phyloP scores from a whole-genome alignment of 1,140 invertebrate genomes.

The Cyphomyrmex costatus region DNA sequence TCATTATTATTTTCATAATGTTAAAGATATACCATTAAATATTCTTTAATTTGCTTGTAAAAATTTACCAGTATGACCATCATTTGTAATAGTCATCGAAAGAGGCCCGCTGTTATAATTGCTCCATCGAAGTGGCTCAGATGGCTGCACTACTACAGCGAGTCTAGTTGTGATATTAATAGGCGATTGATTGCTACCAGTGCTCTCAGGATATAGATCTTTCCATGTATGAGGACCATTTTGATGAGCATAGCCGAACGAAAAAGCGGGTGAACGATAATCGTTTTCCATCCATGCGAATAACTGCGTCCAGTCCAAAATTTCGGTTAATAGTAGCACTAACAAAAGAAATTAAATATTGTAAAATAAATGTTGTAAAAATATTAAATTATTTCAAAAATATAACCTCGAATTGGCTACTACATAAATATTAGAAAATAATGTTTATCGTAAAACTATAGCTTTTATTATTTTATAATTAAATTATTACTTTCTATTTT shows the following conservation, averaged over 20 bases:
- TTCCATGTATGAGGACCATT: constrained; percentile 84
- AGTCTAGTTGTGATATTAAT: constrained; percentile 83
- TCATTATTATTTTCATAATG: not conserved
- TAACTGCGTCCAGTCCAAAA: constrained; percentile 76
- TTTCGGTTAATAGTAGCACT: constrained; percentile 78
- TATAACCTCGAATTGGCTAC: not conserved
- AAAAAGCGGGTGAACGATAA: not conserved
- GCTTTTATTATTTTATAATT: not conserved
- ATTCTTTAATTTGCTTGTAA: not conserved
- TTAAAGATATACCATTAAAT: not conserved
- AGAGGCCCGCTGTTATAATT: constrained; percentile 74
- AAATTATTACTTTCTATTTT: not conserved
- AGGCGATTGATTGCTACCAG: constrained; percentile 78
- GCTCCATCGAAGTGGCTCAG: constrained; percentile 77
- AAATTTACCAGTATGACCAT: constrained; percentile 78
- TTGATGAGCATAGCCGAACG: constrained; percentile 70
- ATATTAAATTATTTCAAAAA: not conserved
- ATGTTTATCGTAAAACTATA: not conserved
- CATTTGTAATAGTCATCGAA: constrained; percentile 77
- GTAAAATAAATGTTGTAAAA: not conserved
- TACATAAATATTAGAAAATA: not conserved
- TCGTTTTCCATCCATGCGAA: constrained; percentile 47
- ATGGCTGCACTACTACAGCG: constrained; percentile 72
- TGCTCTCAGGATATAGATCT: constrained; percentile 69
- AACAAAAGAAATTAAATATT: not conserved